phyloP scores from a whole-genome alignment of 1,140 invertebrate genomes.

The Phymastichus coffea region DNA sequence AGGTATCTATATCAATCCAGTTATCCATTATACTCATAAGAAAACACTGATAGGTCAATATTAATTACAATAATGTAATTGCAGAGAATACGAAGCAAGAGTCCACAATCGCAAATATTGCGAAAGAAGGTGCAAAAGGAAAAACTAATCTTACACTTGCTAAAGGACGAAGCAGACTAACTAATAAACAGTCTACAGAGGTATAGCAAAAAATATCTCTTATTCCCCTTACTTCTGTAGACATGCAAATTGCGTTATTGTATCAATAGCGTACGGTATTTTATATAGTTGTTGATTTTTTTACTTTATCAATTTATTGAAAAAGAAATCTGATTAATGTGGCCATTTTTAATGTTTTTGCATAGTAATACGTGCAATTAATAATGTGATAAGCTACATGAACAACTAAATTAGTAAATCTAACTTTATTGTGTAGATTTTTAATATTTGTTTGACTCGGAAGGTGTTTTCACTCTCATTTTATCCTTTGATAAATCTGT shows the following conservation, averaged over 20 bases:
- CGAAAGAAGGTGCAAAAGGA: slow-evolving; percentile 38
- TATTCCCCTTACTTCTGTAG: slow-evolving; percentile 13
- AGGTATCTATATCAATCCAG: slow-evolving; percentile 38
- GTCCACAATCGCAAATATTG: slow-evolving; percentile 31
- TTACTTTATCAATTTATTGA: background rate
- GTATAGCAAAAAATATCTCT: slow-evolving; percentile 43
- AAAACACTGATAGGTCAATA: no score
- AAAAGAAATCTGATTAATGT: slow-evolving; percentile 4
- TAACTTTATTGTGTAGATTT: background rate
- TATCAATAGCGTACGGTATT: background rate
- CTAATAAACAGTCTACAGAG: slow-evolving; percentile 45
- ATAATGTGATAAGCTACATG: background rate
- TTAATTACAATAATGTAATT: no score
- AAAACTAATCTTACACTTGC: slow-evolving; percentile 33
- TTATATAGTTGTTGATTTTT: slow-evolving; percentile 3
- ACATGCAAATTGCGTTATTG: slow-evolving; percentile 11
- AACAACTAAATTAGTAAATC: no score
- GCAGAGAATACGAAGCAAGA: slow-evolving; percentile 37
- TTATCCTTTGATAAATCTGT: background rate
- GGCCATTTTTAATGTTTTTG: slow-evolving; percentile 5
- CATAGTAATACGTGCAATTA: background rate
- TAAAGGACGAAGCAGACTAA: slow-evolving; percentile 38
- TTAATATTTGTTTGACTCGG: slow-evolving; percentile 10
- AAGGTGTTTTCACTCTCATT: slow-evolving; percentile 4
- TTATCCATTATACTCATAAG: no score